Evolutionary conservation across 2,888 invertebrate species (phyloP).

Genomic region (Metalampra italica): DNA sequence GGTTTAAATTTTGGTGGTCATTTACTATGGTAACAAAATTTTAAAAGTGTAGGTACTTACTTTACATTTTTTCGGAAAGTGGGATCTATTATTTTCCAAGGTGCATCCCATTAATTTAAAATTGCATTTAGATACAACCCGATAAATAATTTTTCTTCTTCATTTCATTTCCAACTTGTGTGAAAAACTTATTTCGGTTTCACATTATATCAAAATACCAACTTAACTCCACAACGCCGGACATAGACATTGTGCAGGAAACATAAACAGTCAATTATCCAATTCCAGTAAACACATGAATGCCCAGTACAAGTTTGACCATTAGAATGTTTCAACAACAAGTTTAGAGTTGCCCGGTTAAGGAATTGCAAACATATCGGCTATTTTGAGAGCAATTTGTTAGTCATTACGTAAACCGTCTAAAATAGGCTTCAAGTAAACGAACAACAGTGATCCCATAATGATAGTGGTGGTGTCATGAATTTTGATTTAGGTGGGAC

Average conservation of each 20-base stretch:
- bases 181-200: too few species aligned
- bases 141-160: too few species aligned
- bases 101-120: too few species aligned
- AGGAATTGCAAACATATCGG: constrained; percentile 32
- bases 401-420: background rate
- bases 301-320: constrained; percentile 37
- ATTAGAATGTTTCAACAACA: constrained; percentile 39
- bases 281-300: constrained; percentile 43
- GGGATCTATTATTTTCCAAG: too few species aligned
- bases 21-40: too few species aligned
- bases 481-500: background rate
- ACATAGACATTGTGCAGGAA: constrained; percentile 39
- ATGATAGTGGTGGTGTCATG: background rate
- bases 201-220: background rate
- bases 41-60: too few species aligned
- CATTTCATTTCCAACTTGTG: too few species aligned
- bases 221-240: constrained; percentile 3
- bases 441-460: background rate
- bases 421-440: background rate
- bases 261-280: constrained; percentile 47
- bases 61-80: too few species aligned
- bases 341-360: constrained; percentile 27
- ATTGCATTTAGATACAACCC: too few species aligned
- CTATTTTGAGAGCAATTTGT: constrained; percentile 37
- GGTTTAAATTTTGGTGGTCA: too few species aligned